Conservation (phyloP, 2,797 vertebrate species). For the Muraenolepis orangiensis region DNA sequence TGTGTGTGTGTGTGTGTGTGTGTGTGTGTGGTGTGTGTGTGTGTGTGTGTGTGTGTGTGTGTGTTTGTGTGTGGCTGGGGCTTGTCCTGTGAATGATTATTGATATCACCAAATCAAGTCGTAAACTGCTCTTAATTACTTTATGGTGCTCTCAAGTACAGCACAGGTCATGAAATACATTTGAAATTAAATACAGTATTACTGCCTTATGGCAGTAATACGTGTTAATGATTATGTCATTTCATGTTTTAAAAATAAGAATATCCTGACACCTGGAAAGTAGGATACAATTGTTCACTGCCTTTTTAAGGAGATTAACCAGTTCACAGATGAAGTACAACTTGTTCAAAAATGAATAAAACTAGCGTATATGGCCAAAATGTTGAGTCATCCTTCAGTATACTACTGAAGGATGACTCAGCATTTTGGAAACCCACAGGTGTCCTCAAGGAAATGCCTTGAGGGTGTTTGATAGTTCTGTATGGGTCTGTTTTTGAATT, state of each 20-base stretch:
- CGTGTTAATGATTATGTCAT: background rate
- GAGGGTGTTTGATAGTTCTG: too few species aligned
- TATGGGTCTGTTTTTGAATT: too few species aligned
- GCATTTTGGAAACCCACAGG: background rate
- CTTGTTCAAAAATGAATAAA: background rate
- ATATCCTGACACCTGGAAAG: background rate
- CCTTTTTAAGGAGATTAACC: background rate
- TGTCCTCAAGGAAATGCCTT: too few species aligned
- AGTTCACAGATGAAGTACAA: background rate
- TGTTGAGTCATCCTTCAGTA: too few species aligned
- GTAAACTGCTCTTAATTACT: background rate
- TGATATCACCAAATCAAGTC: background rate
- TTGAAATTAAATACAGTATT: background rate
- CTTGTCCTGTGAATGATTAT: background rate
- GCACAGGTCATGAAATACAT: background rate
- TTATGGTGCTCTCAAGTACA: background rate
- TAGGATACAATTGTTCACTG: background rate
- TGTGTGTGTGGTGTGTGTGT: too few species aligned
- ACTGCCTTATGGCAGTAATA: background rate
- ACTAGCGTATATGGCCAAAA: background rate
- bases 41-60: too few species aligned
- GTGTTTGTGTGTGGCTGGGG: too few species aligned
- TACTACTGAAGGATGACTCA: background rate
- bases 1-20: too few species aligned
- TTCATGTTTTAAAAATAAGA: background rate